Evolutionary conservation across 2,888 invertebrate species (phyloP), one percentile per base, ranked within the genome.

Genomic region (Ormia ochracea): DNA sequence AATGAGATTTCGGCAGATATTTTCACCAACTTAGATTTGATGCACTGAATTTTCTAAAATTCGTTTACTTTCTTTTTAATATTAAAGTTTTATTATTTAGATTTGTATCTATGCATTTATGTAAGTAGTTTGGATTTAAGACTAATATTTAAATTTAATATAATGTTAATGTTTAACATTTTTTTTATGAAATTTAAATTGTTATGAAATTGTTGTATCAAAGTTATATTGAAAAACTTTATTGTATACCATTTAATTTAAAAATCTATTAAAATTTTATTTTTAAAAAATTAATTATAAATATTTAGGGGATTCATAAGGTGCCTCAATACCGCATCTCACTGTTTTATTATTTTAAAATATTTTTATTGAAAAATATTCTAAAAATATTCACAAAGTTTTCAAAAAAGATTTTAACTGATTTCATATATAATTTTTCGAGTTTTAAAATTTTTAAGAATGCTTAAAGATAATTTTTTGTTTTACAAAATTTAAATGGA

Each of bases 31-130:
- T 70, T 23, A 74, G 17, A 21, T 69, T 48, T 76, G 74, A 61
- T 83, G 83, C 84, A 84, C 83, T 74, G 79, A 84, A 85, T 80
- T 74, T 76, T 87, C 87, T 86, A 80, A 88, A 88, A 88, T 88
- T 88, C 88, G 88, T 88, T 88, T 88, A 88, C 86, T 86, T 84
- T 17, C n/a, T n/a, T 58, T 38, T 66, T 36, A 28, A 23, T 10
- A 19, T 50, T 38, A 28, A 19, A 38, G 19, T 54, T 33, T n/a
- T 4, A 38, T n/a, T 1, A 3, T 12, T 31, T 17, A 21, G 6
- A 38, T 41, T 14, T 41, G 4, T 26, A 9, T 58, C 21, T 48
- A 43, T 61, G 17, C n/a, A 50, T 48, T 45, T 36, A 58, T 12
- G 7, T 45, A 69, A 33, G 17, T 43, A 50, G 28, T 56, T 50